Conservation (phyloP, 2,797 vertebrate species). For the Gymnothorax javanicus region DNA sequence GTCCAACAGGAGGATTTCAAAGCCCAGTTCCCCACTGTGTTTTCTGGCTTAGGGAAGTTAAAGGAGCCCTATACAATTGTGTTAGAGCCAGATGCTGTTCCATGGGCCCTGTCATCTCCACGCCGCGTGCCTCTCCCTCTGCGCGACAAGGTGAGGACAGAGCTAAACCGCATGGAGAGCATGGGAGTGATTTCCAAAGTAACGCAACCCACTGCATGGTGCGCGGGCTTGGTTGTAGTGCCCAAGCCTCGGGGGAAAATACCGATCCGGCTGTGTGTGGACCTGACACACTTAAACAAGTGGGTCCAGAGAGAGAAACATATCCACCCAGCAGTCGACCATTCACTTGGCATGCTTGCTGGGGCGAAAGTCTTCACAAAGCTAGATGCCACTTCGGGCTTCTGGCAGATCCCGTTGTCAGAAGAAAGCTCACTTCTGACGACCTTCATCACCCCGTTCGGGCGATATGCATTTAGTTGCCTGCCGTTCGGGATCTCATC, state of each 20-base stretch:
- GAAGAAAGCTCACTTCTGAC: conserved; percentile 40
- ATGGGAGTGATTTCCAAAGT: conserved; percentile 30
- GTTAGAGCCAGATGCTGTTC: too few species aligned
- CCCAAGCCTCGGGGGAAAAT: conserved; percentile 34
- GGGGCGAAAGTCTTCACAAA: conserved; percentile 27
- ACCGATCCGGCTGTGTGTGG: conserved; percentile 21
- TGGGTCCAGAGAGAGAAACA: conserved; percentile 38
- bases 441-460: conserved; percentile 31
- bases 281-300: conserved; percentile 35
- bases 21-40: too few species aligned
- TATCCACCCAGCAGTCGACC: conserved; percentile 38
- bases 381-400: too few species aligned
- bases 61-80: too few species aligned
- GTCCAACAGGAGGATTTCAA: too few species aligned
- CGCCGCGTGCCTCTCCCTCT: too few species aligned
- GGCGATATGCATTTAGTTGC: conserved; percentile 34
- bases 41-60: too few species aligned
- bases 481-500: conserved; percentile 39
- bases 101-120: too few species aligned
- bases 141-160: conserved; percentile 19
- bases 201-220: conserved; percentile 19
- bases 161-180: conserved; percentile 25
- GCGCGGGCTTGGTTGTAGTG: conserved; percentile 27
- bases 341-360: conserved; percentile 30
- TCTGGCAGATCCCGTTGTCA: too few species aligned